Percentiles rank a stretch among this genome's conserved stretches.
Conservation (phyloP, 1,140 invertebrate genomes). For the Drosophila persimilis region DNA sequence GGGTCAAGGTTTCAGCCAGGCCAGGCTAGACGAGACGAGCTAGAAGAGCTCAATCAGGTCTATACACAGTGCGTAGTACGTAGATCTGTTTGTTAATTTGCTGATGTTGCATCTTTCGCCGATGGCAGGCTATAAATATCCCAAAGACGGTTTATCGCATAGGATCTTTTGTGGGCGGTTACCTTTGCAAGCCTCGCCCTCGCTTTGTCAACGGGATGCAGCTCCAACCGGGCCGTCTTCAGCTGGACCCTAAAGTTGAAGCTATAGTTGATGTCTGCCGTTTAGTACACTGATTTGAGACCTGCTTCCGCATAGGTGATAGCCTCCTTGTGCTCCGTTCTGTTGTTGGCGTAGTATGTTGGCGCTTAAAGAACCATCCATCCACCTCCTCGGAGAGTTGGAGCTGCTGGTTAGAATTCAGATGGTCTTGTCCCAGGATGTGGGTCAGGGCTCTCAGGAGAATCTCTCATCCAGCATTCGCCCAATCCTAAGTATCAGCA, state of each 20-base stretch:
- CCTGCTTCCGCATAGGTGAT: conserved; percentile 33
- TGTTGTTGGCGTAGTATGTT: conserved; percentile 58
- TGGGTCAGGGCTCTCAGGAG: conserved; percentile 55
- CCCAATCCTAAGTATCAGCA: conserved; percentile 51
- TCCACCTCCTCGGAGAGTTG: conserved; percentile 10
- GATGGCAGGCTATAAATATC: conserved; percentile 40
- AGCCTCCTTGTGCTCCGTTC: conserved; percentile 26
- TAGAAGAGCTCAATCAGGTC: conserved; percentile 48
- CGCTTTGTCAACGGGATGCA: conserved; percentile 4
- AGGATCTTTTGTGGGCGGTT: conserved; percentile 8
- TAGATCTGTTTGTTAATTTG: conserved; percentile 3
- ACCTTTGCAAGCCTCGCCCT: conserved; percentile 90
- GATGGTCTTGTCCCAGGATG: conserved; percentile 41
- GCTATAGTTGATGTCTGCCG: conserved; percentile 50
- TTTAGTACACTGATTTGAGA: conserved; percentile 9
- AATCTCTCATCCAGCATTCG: conserved; percentile 51
- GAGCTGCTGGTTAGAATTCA: conserved; percentile 17
- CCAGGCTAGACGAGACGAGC: conserved; percentile 57
- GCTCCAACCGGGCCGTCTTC: conserved; percentile 33
- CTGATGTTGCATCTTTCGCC: conserved; percentile 47
- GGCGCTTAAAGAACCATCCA: conserved; percentile 36
- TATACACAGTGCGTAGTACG: conserved; percentile 13
- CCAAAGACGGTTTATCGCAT: conserved; percentile 44
- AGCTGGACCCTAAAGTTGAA: conserved; percentile 57
- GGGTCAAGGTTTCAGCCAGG: conserved; percentile 59